These are phyloP conservation scores for Tethya wilhelma DNA, from an alignment of 37 sponge, comb jelly and placozoan species.

Conservation along the genomic window DNA sequence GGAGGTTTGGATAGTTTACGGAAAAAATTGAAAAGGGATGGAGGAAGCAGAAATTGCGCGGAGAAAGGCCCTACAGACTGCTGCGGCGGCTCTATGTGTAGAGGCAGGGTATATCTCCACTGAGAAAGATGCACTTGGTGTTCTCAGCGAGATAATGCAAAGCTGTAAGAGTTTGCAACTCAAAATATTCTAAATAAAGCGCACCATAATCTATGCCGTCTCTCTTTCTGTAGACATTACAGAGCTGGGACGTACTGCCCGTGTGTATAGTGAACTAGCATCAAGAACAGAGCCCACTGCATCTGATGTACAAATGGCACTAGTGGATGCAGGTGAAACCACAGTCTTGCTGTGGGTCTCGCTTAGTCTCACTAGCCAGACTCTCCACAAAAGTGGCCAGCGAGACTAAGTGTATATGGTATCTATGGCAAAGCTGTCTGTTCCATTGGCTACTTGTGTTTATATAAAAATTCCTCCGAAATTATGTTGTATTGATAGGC, in stretches of 20 bases:
- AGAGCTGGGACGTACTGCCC: constrained; percentile 59
- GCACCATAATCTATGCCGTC: neutral
- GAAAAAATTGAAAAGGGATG: no score
- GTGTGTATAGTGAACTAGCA: constrained; percentile 70
- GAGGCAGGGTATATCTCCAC: constrained; percentile 65
- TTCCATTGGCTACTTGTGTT: no score
- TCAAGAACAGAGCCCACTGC: constrained; percentile 63
- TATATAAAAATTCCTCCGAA: no score
- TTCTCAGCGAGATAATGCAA: constrained; percentile 68
- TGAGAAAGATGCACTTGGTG: constrained; percentile 61
- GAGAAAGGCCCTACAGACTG: constrained; percentile 50
- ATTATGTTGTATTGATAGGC: neutral
- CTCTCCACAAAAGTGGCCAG: no score
- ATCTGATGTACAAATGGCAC: constrained; percentile 69
- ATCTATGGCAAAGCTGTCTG: no score
- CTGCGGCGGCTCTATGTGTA: constrained; percentile 76
- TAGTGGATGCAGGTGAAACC: constrained; percentile 62
- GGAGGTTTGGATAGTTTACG: neutral
- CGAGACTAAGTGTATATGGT: no score
- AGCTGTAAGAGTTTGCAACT: constrained; percentile 57
- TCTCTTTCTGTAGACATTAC: constrained; percentile 48
- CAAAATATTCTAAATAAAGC: neutral
- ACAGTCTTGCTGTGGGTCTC: no score
- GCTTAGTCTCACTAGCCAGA: no score
- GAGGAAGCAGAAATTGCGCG: constrained; percentile 48